Percentiles rank a stretch among this genome's conserved stretches.
These are phyloP conservation scores for Andricus curvator DNA, from an alignment of 2,888 invertebrate genomes.

Conservation along the genomic window DNA sequence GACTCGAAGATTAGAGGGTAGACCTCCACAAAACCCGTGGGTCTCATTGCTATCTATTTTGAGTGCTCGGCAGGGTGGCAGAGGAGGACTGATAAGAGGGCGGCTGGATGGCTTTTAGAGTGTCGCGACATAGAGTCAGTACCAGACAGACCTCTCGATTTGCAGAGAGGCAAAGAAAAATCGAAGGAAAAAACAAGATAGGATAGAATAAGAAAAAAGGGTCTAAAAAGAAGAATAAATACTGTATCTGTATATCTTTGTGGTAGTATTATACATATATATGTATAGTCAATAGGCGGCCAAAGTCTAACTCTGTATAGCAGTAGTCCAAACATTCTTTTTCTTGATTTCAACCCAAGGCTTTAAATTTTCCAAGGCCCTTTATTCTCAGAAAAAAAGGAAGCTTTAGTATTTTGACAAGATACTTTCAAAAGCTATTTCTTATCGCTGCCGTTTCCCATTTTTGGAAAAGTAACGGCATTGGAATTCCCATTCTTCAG, in stretches of 20 bases:
- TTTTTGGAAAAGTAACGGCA: not conserved
- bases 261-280: not conserved
- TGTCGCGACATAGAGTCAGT: conserved; percentile 52
- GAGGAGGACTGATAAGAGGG: conserved; percentile 64
- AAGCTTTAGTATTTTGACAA: not conserved
- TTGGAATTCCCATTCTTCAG: not conserved
- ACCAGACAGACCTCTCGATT: conserved; percentile 29
- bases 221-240: conserved; percentile 28
- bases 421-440: not conserved
- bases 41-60: conserved; percentile 55
- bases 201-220: conserved; percentile 29
- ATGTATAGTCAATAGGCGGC: not conserved
- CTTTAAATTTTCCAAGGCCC: not conserved
- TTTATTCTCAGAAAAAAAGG: not conserved
- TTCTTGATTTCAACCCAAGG: not conserved
- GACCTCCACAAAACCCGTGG: conserved; percentile 48
- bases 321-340: not conserved
- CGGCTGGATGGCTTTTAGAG: conserved; percentile 61
- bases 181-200: conserved; percentile 34
- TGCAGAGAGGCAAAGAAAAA: conserved; percentile 33
- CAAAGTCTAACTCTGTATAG: not conserved
- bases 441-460: not conserved
- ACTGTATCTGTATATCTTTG: not conserved
- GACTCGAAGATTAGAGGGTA: conserved; percentile 72
- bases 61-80: conserved; percentile 44